Evolutionary conservation across 2,113 vertebrate genomes (phyloP).

Genomic region (Tachysurus vachellii): DNA sequence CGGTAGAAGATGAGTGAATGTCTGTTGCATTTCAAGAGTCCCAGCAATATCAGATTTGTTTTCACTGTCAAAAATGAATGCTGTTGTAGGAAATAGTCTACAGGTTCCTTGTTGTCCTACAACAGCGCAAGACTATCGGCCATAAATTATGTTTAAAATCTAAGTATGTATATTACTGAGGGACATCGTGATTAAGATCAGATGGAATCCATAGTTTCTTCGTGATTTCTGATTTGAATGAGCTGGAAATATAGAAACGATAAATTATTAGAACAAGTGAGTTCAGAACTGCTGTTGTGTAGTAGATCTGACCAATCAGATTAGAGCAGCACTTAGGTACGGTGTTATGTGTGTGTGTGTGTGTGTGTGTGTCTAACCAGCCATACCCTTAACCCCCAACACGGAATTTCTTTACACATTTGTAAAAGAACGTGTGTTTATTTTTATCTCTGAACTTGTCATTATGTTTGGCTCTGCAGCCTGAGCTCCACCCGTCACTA

Average conservation of each 20-base stretch:
- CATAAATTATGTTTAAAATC: no score
- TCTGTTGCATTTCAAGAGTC: no score
- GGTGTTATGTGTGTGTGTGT: neutral
- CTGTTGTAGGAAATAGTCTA: no score
- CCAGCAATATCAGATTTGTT: neutral
- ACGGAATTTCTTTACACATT: constrained; percentile 54
- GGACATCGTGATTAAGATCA: neutral
- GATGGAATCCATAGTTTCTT: neutral
- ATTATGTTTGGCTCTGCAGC: constrained; percentile 61
- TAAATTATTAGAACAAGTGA: neutral
- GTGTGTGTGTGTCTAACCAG: constrained; percentile 27
- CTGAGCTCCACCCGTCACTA: constrained; percentile 52
- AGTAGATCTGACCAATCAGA: neutral
- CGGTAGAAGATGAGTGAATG: no score
- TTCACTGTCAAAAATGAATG: neutral
- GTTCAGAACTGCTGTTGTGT: neutral
- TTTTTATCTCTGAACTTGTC: constrained; percentile 70
- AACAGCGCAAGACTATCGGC: no score
- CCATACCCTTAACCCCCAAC: constrained; percentile 57
- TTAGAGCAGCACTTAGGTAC: neutral
- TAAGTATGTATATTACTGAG: neutral
- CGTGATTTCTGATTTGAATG: neutral
- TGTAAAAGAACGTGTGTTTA: constrained; percentile 52
- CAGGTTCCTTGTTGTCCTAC: no score
- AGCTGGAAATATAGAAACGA: neutral